Conservation (phyloP, 2,113 vertebrate species). For the Otus sunia region DNA sequence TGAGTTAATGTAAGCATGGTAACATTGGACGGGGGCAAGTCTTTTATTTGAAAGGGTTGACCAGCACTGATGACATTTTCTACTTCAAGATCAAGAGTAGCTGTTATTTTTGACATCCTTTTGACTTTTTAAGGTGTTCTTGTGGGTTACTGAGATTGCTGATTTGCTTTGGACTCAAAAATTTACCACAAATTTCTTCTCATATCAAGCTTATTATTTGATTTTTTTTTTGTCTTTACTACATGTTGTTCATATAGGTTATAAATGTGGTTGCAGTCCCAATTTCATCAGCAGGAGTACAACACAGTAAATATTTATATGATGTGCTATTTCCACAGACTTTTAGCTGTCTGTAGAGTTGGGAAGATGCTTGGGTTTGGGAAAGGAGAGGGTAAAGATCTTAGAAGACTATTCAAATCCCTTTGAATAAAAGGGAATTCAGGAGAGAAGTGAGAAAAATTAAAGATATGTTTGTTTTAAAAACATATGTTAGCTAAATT, state of each 20-base stretch:
- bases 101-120: neutral
- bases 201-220: neutral
- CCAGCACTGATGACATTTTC: neutral
- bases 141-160: neutral
- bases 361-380: neutral
- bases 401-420: neutral
- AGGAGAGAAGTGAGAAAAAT: neutral
- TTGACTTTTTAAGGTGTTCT: neutral
- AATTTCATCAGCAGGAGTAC: neutral
- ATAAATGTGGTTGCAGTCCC: neutral
- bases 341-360: neutral
- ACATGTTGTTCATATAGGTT: neutral
- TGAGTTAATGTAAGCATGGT: neutral
- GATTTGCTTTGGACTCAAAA: neutral
- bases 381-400: neutral
- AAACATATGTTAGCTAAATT: neutral
- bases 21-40: neutral
- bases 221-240: neutral
- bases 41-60: neutral
- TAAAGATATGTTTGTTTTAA: neutral
- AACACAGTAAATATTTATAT: neutral
- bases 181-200: neutral
- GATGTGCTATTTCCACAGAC: neutral
- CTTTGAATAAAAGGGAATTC: neutral
- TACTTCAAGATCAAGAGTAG: neutral